Evolutionary conservation across 2,113 vertebrate species (phyloP).

Genomic region (Acrocephalus arundinaceus): DNA sequence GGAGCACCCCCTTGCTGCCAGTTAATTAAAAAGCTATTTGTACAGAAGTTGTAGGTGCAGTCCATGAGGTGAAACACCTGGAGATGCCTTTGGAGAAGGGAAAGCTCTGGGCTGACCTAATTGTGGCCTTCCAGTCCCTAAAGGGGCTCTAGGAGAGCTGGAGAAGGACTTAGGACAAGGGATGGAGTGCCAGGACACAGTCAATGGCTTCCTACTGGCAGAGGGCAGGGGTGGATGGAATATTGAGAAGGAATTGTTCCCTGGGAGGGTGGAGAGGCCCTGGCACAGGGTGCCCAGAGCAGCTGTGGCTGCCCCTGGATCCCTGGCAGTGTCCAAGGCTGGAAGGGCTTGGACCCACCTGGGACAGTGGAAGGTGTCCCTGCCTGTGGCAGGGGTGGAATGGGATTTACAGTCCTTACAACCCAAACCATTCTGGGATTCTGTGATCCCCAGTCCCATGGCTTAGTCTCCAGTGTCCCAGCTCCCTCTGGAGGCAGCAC

Average conservation of each 20-base stretch:
- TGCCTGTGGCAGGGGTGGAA: background rate
- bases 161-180: background rate
- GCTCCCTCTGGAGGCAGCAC: background rate
- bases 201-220: background rate
- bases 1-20: accelerated
- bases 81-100: background rate
- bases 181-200: background rate
- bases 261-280: accelerated
- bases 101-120: background rate
- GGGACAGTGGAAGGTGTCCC: background rate
- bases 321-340: background rate
- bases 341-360: background rate
- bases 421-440: background rate
- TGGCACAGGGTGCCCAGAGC: background rate
- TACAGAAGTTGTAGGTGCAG: background rate
- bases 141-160: background rate
- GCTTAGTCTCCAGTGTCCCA: background rate
- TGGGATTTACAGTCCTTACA: background rate
- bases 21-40: background rate
- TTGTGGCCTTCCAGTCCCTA: background rate
- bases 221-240: accelerated
- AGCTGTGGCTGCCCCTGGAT: background rate
- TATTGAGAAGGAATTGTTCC: background rate
- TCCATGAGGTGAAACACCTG: background rate
- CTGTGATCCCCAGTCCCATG: background rate